A percentile compares a stretch with the other conserved stretches of the same genome.
Conservation (phyloP, 2,888 invertebrate species). For the Helleia helle region DNA sequence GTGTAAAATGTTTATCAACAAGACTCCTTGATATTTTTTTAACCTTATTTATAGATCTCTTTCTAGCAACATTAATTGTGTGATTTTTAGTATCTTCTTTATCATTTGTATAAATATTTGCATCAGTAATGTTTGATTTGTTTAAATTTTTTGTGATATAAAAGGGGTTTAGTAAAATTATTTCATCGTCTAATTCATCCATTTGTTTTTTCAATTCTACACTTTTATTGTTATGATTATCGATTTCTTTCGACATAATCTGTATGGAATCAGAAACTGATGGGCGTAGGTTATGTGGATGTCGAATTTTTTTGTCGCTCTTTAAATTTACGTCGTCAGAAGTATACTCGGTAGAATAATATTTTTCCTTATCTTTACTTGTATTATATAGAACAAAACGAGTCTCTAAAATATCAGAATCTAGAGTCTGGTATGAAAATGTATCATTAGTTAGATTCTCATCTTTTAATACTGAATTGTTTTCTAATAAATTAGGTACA, state of each 20-base stretch:
- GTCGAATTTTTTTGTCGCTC: slow-evolving; percentile 28
- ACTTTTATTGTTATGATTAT: slow-evolving; percentile 43
- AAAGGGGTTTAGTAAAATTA: no score
- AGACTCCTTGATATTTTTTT: no score
- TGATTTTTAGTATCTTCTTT: no score
- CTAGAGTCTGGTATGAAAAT: background rate
- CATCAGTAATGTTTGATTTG: no score
- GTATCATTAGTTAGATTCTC: background rate
- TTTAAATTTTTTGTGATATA: no score
- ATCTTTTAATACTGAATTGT: slow-evolving; percentile 11
- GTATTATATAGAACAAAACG: background rate
- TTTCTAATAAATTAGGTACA: slow-evolving; percentile 39
- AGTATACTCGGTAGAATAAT: background rate
- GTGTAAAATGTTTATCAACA: no score
- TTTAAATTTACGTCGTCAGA: slow-evolving; percentile 23
- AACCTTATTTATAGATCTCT: no score
- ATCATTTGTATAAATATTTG: no score
- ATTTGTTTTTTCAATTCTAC: slow-evolving; percentile 35
- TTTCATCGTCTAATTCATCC: slow-evolving; percentile 14
- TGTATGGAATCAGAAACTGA: slow-evolving; percentile 31
- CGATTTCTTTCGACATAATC: slow-evolving; percentile 39
- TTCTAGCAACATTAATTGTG: no score
- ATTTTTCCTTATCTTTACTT: background rate
- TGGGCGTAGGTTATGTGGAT: slow-evolving; percentile 14
- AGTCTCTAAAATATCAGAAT: background rate